phyloP scores from a whole-genome alignment of 2,113 vertebrate species.

The Scomber japonicus region DNA sequence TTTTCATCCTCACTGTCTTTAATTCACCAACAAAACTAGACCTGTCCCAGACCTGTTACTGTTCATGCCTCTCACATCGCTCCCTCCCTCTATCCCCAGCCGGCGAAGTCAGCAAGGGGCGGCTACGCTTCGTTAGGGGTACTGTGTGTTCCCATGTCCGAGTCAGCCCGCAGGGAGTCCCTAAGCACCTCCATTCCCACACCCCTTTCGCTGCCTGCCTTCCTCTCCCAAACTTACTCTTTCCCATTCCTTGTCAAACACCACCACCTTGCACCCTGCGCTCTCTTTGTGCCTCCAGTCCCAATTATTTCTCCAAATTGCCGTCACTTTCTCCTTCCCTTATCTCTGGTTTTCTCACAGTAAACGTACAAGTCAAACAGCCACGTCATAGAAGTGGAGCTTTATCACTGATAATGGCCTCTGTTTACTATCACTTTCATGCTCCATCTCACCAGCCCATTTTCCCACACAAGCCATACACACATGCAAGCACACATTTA shows the following conservation, averaged over 20 bases:
- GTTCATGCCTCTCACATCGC: neutral
- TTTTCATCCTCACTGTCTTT: neutral
- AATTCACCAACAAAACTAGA: neutral
- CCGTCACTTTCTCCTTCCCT: slow-evolving; percentile 44
- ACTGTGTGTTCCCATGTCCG: slow-evolving; percentile 72
- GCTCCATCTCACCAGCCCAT: slow-evolving; percentile 62
- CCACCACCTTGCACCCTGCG: slow-evolving; percentile 4
- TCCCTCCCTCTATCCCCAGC: neutral
- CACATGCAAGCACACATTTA: slow-evolving; percentile 46
- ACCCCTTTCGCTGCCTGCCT: slow-evolving; percentile 14
- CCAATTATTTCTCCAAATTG: slow-evolving; percentile 37
- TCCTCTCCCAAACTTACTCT: slow-evolving; percentile 3
- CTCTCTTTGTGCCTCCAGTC: slow-evolving; percentile 21
- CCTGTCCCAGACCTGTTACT: slow-evolving; percentile 6
- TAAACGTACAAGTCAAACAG: slow-evolving; percentile 70
- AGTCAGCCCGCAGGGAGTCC: slow-evolving; percentile 64
- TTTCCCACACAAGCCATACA: slow-evolving; percentile 70
- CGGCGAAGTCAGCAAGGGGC: slow-evolving; percentile 62
- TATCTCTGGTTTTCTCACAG: slow-evolving; percentile 79
- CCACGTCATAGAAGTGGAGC: slow-evolving; percentile 53
- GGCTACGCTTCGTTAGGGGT: slow-evolving; percentile 68
- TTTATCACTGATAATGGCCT: slow-evolving; percentile 70
- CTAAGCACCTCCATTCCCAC: slow-evolving; percentile 76
- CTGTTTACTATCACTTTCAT: slow-evolving; percentile 71
- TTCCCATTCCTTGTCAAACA: slow-evolving; percentile 20